These are phyloP conservation scores for Leucosticte australis DNA, from an alignment of 2,113 vertebrate species.

Conservation along the genomic window DNA sequence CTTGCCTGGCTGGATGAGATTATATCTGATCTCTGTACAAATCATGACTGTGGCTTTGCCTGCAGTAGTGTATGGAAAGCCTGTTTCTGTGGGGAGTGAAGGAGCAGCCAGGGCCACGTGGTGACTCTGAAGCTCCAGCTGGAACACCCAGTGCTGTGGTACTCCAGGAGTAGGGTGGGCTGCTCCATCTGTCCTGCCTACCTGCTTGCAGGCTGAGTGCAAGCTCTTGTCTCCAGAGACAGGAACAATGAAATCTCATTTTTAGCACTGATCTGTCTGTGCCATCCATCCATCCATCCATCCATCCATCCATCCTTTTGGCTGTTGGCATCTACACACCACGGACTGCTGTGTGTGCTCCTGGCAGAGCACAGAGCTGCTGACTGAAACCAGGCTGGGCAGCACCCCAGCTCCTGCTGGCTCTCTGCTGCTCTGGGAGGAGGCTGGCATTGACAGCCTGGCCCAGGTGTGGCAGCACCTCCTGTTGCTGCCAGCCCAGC, in stretches of 20 bases:
- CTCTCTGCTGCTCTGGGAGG: neutral
- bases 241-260: rapidly evolving
- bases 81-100: neutral
- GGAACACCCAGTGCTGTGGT: neutral
- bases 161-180: neutral
- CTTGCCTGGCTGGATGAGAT: neutral
- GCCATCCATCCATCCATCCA: too few relatives aligned
- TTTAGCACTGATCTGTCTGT: neutral
- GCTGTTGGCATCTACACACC: rapidly evolving
- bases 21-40: neutral
- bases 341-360: neutral
- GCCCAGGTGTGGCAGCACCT: neutral
- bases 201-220: neutral
- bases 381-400: neutral
- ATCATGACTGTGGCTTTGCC: neutral
- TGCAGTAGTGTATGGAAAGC: neutral
- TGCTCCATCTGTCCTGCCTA: neutral
- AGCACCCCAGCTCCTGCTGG: neutral
- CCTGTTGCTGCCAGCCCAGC: neutral
- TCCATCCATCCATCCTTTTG: neutral
- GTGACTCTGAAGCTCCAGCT: neutral
- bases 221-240: neutral
- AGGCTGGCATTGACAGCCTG: neutral
- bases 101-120: neutral
- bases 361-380: neutral